phyloP scores from a whole-genome alignment of 1,140 invertebrate species.

The Leguminivora glycinivorella region DNA sequence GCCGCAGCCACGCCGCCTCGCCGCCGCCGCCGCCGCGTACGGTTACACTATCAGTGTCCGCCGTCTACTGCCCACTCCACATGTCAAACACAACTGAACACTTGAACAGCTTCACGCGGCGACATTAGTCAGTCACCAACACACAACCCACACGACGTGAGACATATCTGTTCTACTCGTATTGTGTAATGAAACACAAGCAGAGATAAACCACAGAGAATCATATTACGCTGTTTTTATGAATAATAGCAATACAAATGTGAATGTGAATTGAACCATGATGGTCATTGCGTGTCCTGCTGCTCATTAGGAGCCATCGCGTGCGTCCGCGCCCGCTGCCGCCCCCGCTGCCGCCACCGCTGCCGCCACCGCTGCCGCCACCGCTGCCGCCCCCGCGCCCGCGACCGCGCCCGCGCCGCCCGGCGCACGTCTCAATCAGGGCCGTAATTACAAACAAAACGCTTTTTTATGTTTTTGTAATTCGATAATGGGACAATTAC shows the following conservation, averaged over 20 bases:
- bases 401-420: background rate
- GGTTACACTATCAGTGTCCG: background rate
- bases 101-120: background rate
- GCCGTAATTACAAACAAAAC: background rate
- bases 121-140: too few relatives aligned
- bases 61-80: background rate
- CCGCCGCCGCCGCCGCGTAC: background rate
- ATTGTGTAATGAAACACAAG: too few relatives aligned
- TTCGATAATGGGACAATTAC: conserved; percentile 2
- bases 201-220: too few relatives aligned
- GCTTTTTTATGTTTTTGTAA: conserved; percentile 8
- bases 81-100: background rate
- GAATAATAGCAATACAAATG: too few relatives aligned
- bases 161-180: too few relatives aligned
- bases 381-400: background rate
- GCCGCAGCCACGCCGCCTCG: background rate
- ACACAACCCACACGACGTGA: too few relatives aligned
- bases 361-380: background rate
- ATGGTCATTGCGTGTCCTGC: background rate
- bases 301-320: background rate
- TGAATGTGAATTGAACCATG: background rate
- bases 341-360: background rate
- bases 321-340: background rate
- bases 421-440: conserved; percentile 1
- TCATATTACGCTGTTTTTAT: too few relatives aligned